Percentiles rank a stretch among this genome's conserved stretches.
These are phyloP conservation scores for Xiphias gladius DNA, from an alignment of 2,113 vertebrate species.

Conservation along the genomic window DNA sequence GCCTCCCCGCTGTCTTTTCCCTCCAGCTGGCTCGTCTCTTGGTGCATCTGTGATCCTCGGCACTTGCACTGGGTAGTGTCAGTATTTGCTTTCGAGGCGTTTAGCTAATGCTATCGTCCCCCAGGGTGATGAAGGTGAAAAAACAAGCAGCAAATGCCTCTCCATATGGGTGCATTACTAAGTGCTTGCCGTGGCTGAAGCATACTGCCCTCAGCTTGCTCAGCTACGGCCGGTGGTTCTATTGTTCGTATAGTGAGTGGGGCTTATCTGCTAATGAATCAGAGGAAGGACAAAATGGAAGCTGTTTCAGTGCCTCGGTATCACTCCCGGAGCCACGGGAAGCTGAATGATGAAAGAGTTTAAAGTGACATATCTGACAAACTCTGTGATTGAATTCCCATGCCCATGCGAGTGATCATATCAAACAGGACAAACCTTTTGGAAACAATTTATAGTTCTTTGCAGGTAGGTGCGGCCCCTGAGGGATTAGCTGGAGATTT, in stretches of 20 bases:
- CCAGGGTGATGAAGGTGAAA: conserved; percentile 22
- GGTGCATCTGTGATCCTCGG: conserved; percentile 51
- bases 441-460: conserved; percentile 13
- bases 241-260: conserved; percentile 12
- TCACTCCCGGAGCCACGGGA: not conserved
- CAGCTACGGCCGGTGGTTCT: not conserved
- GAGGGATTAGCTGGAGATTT: not conserved
- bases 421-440: not conserved
- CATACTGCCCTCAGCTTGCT: conserved; percentile 5
- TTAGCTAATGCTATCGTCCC: conserved; percentile 58
- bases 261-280: conserved; percentile 38
- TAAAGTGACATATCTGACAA: conserved; percentile 8
- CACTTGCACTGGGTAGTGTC: conserved; percentile 51
- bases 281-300: conserved; percentile 1
- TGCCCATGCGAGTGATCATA: not conserved
- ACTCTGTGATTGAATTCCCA: conserved; percentile 22
- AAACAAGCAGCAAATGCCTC: conserved; percentile 46
- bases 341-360: conserved; percentile 5
- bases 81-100: conserved; percentile 63
- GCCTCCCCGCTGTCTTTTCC: conserved; percentile 21
- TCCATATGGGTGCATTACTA: conserved; percentile 58
- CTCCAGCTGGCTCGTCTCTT: conserved; percentile 62
- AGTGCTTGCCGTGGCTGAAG: conserved; percentile 25
- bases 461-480: not conserved
- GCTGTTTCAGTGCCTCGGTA: not conserved